phyloP scores from a whole-genome alignment of 2,888 invertebrate genomes.

The Gymnosoma rotundatum region DNA sequence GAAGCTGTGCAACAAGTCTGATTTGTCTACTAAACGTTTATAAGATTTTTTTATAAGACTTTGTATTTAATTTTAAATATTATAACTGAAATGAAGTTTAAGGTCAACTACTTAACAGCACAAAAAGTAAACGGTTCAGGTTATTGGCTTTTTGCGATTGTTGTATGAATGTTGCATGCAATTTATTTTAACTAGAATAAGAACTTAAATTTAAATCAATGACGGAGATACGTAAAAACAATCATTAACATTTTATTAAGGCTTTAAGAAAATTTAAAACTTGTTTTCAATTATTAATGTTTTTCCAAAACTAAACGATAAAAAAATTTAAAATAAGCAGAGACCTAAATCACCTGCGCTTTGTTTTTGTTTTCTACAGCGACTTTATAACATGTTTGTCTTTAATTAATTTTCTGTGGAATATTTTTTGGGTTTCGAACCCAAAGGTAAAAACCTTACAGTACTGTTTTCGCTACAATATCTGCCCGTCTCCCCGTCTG shows the following conservation, averaged over 20 bases:
- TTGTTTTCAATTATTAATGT: slow-evolving; percentile 9
- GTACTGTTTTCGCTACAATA: too few species aligned
- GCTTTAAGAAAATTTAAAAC: slow-evolving; percentile 4
- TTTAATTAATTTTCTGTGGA: too few species aligned
- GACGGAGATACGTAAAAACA: slow-evolving; percentile 26
- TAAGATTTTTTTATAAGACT: not conserved
- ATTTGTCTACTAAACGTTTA: not conserved
- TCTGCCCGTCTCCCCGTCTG: too few species aligned
- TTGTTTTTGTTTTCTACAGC: not conserved
- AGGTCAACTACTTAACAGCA: slow-evolving; percentile 66
- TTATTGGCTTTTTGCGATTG: slow-evolving; percentile 64
- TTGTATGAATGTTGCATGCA: slow-evolving; percentile 45
- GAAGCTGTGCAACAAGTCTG: slow-evolving; percentile 16
- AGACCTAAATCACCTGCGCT: not conserved
- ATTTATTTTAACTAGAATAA: slow-evolving; percentile 30
- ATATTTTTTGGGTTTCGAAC: too few species aligned
- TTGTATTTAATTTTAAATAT: slow-evolving; percentile 31
- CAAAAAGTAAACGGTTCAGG: slow-evolving; percentile 45
- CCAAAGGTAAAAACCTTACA: too few species aligned
- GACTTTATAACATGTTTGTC: too few species aligned
- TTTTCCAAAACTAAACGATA: not conserved
- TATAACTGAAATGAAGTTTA: slow-evolving; percentile 67
- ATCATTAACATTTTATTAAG: slow-evolving; percentile 38
- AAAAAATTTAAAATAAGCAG: not conserved
- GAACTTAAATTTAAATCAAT: slow-evolving; percentile 46